Base-by-base conservation (phyloP, 2,888 invertebrate genomes). In the Atethmia centrago region DNA sequence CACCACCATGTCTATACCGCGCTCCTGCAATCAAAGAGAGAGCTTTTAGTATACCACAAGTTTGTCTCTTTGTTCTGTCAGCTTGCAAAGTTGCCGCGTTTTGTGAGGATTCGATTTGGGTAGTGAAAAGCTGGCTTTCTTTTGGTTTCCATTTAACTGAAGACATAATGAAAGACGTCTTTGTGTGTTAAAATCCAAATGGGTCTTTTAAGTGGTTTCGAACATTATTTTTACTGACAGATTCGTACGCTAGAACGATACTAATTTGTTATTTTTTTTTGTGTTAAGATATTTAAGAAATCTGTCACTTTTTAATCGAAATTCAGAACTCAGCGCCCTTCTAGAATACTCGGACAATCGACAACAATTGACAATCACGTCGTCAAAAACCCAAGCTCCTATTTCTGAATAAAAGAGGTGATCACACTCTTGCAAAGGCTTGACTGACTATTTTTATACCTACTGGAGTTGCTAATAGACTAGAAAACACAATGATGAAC, bases 1-100 rank as follows among this genome's bases (percentile, higher is more conserved):
- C 71, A 73, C 71, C 65, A 56, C 59, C 71, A 74, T 51, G 62
- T 71, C 68, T 74, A 71, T 91, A 89, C 87, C 87, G 89, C 88
- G 85, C 88, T 88, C 88, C 88, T 84, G 92, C 94, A 94, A 94
- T 94, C 93, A 93, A 90, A 92, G 92, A 89, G 91, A 94, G 90
- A 93, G 94, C 93, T 93, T 93, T 94, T 91, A 92, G 89, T 88
- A 87, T 85, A 80, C 90, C 84, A 75, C 90, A 93, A 93, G 88
- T 93, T 93, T 87, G 87, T 85, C 74, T 82, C 86, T 83, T 83
- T 85, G 84, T 86, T 85, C 75, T 79, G 66, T 45, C 61, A 53
- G 65, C 42, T 67, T 66, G 75, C 49, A 62, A 69, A 77, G 77
- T 84, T 69, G 65, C 9, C 21, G 31, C 80, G 55, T 65, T 80